phyloP scores from a whole-genome alignment of 2,797 vertebrate species.

The Artibeus lituratus region DNA sequence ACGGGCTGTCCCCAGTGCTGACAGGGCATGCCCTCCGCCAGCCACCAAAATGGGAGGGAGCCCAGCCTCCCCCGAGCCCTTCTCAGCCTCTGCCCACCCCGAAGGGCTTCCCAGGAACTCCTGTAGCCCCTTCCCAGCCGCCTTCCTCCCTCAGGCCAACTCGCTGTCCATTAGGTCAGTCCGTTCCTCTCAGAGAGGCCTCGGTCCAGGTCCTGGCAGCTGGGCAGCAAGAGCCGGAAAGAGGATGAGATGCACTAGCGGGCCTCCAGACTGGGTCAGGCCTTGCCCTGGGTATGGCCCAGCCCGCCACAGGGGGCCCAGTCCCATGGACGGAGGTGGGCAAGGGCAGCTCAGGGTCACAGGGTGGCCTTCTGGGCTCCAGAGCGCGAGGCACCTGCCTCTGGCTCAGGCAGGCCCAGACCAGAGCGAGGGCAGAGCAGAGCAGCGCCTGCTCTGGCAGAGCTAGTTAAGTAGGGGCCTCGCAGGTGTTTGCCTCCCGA shows the following conservation, averaged over 20 bases:
- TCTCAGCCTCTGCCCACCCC: rapidly evolving
- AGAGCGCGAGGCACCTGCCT: neutral
- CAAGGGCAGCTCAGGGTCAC: too few relatives aligned
- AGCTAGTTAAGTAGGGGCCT: neutral
- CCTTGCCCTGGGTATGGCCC: rapidly evolving
- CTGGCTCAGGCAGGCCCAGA: neutral
- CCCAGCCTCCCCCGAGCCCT: neutral
- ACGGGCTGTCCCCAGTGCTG: too few relatives aligned
- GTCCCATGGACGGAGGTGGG: rapidly evolving
- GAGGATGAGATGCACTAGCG: too few relatives aligned
- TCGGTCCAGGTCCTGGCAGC: neutral
- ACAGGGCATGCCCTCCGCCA: neutral
- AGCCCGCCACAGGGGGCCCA: rapidly evolving
- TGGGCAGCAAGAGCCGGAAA: neutral
- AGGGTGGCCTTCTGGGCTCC: neutral
- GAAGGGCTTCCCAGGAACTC: neutral
- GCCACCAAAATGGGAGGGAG: neutral
- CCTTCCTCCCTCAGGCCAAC: too few relatives aligned
- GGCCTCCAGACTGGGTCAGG: neutral
- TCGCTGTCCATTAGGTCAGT: neutral
- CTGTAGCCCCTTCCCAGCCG: neutral
- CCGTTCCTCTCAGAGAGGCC: neutral
- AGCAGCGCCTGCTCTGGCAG: too few relatives aligned
- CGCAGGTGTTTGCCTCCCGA: rapidly evolving
- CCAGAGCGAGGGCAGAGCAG: rapidly evolving